A percentile compares a stretch with the other conserved stretches of the same genome.
phyloP scores from a whole-genome alignment of 2,113 vertebrate species.

The Protobothrops flavoviridis region DNA sequence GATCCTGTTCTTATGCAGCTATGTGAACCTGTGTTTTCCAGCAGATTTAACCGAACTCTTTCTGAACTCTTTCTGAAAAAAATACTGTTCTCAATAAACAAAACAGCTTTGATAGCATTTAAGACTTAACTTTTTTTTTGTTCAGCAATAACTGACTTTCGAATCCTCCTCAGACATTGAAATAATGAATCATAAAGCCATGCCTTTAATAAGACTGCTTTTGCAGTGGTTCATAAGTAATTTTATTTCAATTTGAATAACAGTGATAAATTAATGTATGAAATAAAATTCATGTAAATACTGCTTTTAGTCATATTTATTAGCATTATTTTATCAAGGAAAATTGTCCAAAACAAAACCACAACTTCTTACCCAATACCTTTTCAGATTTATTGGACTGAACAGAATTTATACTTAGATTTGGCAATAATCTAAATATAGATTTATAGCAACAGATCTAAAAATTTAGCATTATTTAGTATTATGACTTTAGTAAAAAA shows the following conservation, averaged over 20 bases:
- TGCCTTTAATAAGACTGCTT: neutral
- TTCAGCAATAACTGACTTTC: constrained; percentile 9
- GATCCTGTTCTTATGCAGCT: neutral
- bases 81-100: constrained; percentile 5
- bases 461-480: neutral
- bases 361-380: neutral
- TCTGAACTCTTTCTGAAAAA: neutral
- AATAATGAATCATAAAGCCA: neutral
- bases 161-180: neutral
- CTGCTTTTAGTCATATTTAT: neutral
- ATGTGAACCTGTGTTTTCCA: neutral
- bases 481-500: constrained; percentile 2
- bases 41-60: neutral
- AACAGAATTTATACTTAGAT: neutral
- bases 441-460: neutral
- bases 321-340: neutral
- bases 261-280: neutral
- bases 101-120: constrained; percentile 15
- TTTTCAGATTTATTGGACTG: constrained; percentile 20
- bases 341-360: neutral
- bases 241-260: neutral
- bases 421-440: neutral
- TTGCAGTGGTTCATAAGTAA: neutral
- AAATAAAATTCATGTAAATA: neutral
- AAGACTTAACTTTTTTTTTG: neutral